Evolutionary conservation across 2,797 vertebrate genomes (phyloP).

Genomic region (Sebastes jordani): DNA sequence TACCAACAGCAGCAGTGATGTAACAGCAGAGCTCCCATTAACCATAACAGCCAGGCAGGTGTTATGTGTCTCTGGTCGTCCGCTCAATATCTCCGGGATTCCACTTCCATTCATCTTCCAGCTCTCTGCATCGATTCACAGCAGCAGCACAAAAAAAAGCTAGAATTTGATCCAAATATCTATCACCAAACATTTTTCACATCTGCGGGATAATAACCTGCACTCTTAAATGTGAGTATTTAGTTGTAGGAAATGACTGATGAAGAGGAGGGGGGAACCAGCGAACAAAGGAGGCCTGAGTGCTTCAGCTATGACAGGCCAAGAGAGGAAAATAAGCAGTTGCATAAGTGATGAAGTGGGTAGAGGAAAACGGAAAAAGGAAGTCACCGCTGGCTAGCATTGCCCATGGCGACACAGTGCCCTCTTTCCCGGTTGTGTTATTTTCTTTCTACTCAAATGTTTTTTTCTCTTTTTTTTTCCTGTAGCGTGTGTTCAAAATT

Average conservation of each 20-base stretch:
- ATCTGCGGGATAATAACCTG: not conserved
- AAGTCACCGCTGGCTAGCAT: slow-evolving; percentile 62
- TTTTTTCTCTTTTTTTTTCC: slow-evolving; percentile 12
- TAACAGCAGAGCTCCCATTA: slow-evolving; percentile 66
- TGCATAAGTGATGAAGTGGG: slow-evolving; percentile 75
- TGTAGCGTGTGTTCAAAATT: slow-evolving; percentile 47
- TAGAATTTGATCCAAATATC: not conserved
- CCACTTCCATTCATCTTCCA: slow-evolving; percentile 27
- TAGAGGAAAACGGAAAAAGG: slow-evolving; percentile 74
- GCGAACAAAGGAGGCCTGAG: slow-evolving; percentile 54
- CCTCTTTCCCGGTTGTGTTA: slow-evolving; percentile 69
- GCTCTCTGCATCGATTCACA: not conserved
- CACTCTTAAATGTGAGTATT: not conserved
- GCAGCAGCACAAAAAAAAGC: not conserved
- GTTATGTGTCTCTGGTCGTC: slow-evolving; percentile 35
- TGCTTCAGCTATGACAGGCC: slow-evolving; percentile 36
- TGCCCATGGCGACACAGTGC: slow-evolving; percentile 74
- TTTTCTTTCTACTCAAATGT: slow-evolving; percentile 41
- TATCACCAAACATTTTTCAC: not conserved
- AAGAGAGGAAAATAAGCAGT: slow-evolving; percentile 62
- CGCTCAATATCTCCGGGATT: slow-evolving; percentile 34
- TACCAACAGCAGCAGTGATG: slow-evolving; percentile 65
- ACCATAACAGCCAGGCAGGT: slow-evolving; percentile 56
- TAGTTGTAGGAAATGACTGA: slow-evolving; percentile 15
- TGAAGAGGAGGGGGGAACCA: slow-evolving; percentile 10